These are phyloP conservation scores for Drosophila repleta DNA, from an alignment of 1,140 invertebrate species.

Conservation along the genomic window DNA sequence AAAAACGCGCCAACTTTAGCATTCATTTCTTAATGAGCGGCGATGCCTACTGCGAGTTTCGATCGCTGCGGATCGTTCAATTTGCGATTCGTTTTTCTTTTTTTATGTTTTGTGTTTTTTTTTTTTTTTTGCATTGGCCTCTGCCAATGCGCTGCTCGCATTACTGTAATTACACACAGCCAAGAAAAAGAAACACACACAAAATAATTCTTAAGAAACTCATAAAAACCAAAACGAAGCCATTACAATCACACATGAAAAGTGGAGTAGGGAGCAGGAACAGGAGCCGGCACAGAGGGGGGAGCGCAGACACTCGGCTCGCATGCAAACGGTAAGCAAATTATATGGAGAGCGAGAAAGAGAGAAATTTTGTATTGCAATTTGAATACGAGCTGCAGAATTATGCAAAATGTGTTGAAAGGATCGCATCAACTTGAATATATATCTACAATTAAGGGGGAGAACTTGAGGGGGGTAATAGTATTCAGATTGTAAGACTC, in stretches of 20 bases:
- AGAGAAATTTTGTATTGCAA: slow-evolving; percentile 49
- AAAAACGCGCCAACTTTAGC: slow-evolving; percentile 7
- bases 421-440: slow-evolving; percentile 4
- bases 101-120: slow-evolving; percentile 35
- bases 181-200: slow-evolving; percentile 33
- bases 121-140: slow-evolving; percentile 31
- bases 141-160: slow-evolving; percentile 37
- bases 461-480: too few relatives aligned
- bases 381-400: slow-evolving; percentile 61
- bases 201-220: slow-evolving; percentile 79
- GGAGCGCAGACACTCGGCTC: slow-evolving; percentile 8
- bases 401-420: slow-evolving; percentile 23
- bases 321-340: slow-evolving; percentile 68
- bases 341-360: slow-evolving; percentile 52
- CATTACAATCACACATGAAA: slow-evolving; percentile 74
- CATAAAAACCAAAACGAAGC: slow-evolving; percentile 77
- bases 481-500: too few relatives aligned
- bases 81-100: slow-evolving; percentile 51
- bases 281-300: background rate
- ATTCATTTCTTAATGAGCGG: slow-evolving; percentile 68
- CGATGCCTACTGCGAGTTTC: slow-evolving; percentile 51
- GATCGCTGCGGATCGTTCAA: slow-evolving; percentile 48
- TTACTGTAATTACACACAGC: slow-evolving; percentile 74
- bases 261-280: background rate
- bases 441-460: too few relatives aligned